A percentile compares a stretch with the other conserved stretches of the same genome.
Conservation (phyloP, 2,888 invertebrate species). For the Diplolepis rosae region DNA sequence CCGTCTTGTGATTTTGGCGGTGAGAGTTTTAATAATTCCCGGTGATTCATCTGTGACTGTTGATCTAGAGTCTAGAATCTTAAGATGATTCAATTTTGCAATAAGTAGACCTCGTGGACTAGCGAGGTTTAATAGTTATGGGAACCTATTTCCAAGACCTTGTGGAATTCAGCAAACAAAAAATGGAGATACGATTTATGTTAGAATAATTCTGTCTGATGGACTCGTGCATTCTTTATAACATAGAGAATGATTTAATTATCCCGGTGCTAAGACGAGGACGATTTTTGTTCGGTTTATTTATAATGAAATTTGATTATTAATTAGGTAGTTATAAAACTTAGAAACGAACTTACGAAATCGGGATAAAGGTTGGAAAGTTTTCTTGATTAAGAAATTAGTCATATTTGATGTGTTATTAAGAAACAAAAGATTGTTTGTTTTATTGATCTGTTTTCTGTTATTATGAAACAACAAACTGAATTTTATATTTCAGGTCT, state of each 20-base stretch:
- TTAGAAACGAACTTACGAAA: background rate
- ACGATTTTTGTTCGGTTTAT: constrained; percentile 9
- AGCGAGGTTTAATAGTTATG: background rate
- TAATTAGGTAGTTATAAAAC: constrained; percentile 3
- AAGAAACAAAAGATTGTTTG: background rate
- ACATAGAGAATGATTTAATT: background rate
- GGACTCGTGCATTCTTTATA: constrained; percentile 17
- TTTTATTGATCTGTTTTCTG: background rate
- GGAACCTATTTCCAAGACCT: background rate
- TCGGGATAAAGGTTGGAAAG: background rate
- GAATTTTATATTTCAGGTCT: no score
- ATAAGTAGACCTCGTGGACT: background rate
- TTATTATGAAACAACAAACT: no score
- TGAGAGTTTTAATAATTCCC: background rate
- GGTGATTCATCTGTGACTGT: constrained; percentile 15
- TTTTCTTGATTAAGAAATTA: background rate
- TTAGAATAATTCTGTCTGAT: constrained; percentile 24
- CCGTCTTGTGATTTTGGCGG: no score
- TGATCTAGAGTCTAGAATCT: constrained; percentile 9
- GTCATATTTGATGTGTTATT: background rate
- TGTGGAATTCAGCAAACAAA: background rate
- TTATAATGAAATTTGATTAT: constrained; percentile 28
- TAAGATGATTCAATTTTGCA: constrained; percentile 4
- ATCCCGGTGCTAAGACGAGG: constrained; percentile 22
- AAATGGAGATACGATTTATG: constrained; percentile 13